Percentiles rank a stretch among this genome's conserved stretches.
Evolutionary conservation across 2,888 invertebrate species (phyloP).

Genomic region (Selenia dentaria): DNA sequence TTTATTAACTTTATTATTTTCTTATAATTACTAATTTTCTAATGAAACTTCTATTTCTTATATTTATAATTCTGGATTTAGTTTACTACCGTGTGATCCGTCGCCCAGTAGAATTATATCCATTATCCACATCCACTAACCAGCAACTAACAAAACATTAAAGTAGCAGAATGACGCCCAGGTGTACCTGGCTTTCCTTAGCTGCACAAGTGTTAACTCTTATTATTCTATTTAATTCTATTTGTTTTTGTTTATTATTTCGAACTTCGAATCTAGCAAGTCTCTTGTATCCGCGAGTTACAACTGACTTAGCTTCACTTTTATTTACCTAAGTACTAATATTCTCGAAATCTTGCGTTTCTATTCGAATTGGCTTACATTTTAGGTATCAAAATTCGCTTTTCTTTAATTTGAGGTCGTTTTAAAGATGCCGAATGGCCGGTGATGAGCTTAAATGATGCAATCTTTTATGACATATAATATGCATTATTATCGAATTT

Average conservation of each 20-base stretch:
- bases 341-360: conserved; percentile 8
- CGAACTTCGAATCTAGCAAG: conserved; percentile 8
- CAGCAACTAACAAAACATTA: no score
- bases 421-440: not conserved
- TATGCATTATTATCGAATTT: no score
- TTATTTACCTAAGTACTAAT: not conserved
- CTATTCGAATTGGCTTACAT: conserved; percentile 17
- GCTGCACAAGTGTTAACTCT: not conserved
- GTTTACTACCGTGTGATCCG: no score
- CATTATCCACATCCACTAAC: no score
- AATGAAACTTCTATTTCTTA: no score
- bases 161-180: no score
- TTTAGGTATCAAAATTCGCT: conserved; percentile 23
- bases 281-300: conserved; percentile 27
- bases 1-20: no score
- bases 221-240: not conserved
- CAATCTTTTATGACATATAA: no score
- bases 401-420: conserved; percentile 10
- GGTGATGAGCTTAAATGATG: not conserved
- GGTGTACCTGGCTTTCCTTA: not conserved
- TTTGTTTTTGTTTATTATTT: not conserved
- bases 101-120: no score
- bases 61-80: no score
- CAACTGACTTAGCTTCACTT: conserved; percentile 11
- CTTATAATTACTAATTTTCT: no score